Conservation (phyloP, 2,888 invertebrate species). For the Pristionchus exspectatus region DNA sequence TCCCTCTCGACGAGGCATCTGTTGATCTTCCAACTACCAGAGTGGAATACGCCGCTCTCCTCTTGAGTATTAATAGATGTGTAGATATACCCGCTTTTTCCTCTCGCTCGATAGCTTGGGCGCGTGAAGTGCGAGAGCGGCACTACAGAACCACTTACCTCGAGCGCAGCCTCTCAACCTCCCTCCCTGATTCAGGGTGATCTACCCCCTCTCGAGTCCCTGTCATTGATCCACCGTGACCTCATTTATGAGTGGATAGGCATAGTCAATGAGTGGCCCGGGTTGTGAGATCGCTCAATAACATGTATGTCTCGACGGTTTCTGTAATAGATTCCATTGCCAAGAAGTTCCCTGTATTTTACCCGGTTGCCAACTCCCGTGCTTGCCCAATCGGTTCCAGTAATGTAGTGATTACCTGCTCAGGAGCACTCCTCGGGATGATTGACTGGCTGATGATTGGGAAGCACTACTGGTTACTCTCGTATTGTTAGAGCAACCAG, state of each 20-base stretch:
- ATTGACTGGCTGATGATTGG: not conserved
- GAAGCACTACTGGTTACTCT: not conserved
- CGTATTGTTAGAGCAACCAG: not conserved
- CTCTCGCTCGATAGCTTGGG: not conserved
- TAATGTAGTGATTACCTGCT: not conserved
- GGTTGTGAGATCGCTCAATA: not conserved
- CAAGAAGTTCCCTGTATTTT: not conserved
- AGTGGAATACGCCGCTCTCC: not conserved
- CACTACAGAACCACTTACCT: not conserved
- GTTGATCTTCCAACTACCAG: not conserved
- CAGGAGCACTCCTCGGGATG: not conserved
- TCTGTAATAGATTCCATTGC: too few species aligned
- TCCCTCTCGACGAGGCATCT: not conserved
- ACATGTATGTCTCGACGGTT: too few species aligned
- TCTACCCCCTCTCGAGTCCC: not conserved
- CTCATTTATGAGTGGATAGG: not conserved
- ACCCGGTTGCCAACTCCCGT: not conserved
- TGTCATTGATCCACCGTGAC: conserved; percentile 4
- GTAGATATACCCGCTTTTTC: not conserved
- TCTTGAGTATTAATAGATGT: conserved; percentile 19
- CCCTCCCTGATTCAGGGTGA: not conserved
- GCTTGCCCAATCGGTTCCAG: not conserved
- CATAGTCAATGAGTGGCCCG: not conserved
- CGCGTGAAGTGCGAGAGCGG: not conserved
- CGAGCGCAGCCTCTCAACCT: not conserved